These are phyloP conservation scores for Pitta sordida DNA, from an alignment of 2,113 vertebrate species.

Conservation along the genomic window DNA sequence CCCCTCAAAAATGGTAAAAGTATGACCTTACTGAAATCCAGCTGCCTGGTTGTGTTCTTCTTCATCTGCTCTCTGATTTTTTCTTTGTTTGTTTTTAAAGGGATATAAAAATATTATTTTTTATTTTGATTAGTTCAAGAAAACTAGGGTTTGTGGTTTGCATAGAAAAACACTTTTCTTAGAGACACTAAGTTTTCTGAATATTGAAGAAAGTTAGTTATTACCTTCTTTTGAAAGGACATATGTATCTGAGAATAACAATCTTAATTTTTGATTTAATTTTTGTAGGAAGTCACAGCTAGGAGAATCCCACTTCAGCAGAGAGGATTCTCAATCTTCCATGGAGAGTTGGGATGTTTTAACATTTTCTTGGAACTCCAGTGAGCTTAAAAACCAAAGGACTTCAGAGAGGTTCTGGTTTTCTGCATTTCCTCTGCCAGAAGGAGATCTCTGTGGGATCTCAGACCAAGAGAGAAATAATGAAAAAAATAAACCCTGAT, in stretches of 20 bases:
- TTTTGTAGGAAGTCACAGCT: neutral
- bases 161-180: neutral
- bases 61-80: neutral
- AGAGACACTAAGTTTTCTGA: neutral
- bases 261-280: neutral
- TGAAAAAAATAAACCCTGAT: accelerated
- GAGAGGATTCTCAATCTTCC: neutral
- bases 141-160: neutral
- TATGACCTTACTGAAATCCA: neutral
- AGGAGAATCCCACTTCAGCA: neutral
- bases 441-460: neutral
- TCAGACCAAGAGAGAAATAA: neutral
- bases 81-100: neutral
- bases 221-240: neutral
- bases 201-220: neutral
- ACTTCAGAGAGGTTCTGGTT: neutral
- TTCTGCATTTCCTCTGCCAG: neutral
- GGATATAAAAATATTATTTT: neutral
- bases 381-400: neutral
- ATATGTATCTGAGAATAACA: neutral
- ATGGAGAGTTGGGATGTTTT: neutral
- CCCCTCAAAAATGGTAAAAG: neutral
- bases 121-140: neutral
- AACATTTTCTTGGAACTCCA: neutral
- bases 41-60: neutral